Evolutionary conservation across 2,888 invertebrate genomes (phyloP), one percentile per base, ranked within the genome.

Genomic region (Hoplodrina ambigua): DNA sequence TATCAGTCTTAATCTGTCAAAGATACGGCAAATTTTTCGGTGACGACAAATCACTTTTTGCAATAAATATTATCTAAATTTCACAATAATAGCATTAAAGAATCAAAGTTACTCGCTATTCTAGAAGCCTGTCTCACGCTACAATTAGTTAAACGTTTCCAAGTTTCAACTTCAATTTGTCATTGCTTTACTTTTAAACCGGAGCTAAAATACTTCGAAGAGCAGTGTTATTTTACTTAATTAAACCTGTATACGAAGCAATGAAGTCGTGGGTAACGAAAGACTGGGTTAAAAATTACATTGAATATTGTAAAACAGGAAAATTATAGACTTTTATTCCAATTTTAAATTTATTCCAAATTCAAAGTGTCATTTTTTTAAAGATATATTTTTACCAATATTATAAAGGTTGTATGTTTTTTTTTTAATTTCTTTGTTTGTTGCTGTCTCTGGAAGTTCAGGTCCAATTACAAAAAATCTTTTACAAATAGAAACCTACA

Each of bases 71-170:
- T n/a, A n/a, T n/a, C n/a, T n/a, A n/a, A 8, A 8, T 37, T 8
- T 37, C 8, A 33, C 8, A 7, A 41, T 41, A 10, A 37, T 41
- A 41, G 13, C 11, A 1, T 46, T 6, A 46, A 46, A 17, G 4
- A 46, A 46, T 46, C 6, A 5, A 46, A 17, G 17, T 46, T 46
- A 5, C 6, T 17, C 46, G 46, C 46, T 57, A 44, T 11, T 15
- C 0, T 62, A n/a, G 8, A 37, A 19, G 8, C 46, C 30, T 1
- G 25, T 4, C 13, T 19, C 4, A 10, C 25, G 37, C 37, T 13
- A 63, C 55, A 57, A 65, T 65, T 49, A 69, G 17, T 49, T 19
- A 20, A 69, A 70, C 55, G 56, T 59, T 64, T 60, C 33, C 41
- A 60, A 46, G 11, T 19, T 52, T 37, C 7, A 19, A 66, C 52